Percentiles rank a stretch among this genome's conserved stretches.
Evolutionary conservation across 2,797 vertebrate species (phyloP).

Genomic region (Mormyrus hasselquistii): DNA sequence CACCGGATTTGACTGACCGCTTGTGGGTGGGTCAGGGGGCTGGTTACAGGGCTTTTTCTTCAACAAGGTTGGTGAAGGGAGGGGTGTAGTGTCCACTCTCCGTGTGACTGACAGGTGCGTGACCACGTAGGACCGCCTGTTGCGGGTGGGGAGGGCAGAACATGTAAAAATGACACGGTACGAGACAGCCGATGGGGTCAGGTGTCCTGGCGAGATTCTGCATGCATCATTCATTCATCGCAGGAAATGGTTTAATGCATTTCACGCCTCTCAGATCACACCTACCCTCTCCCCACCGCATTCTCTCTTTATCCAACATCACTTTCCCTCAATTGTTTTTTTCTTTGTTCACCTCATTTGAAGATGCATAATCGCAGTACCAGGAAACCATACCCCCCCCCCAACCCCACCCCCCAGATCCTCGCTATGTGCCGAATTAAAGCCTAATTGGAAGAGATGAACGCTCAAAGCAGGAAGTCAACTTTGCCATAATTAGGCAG

Average conservation of each 20-base stretch:
- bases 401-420: background rate
- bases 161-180: background rate
- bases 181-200: background rate
- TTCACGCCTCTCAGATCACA: background rate
- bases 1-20: background rate
- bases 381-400: background rate
- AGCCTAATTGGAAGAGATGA: conserved; percentile 30
- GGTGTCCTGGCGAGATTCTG: background rate
- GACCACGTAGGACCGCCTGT: background rate
- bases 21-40: background rate
- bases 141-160: background rate
- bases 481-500: conserved; percentile 66
- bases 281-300: background rate
- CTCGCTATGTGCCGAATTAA: conserved; percentile 17
- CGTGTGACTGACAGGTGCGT: background rate
- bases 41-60: background rate
- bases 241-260: background rate
- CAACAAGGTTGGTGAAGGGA: background rate
- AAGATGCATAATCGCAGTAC: background rate
- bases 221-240: background rate
- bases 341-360: background rate
- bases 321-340: background rate
- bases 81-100: background rate
- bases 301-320: background rate
- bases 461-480: conserved; percentile 27